These are phyloP conservation scores for Aleiodes alternator DNA, from an alignment of 2,888 invertebrate genomes.

Conservation along the genomic window DNA sequence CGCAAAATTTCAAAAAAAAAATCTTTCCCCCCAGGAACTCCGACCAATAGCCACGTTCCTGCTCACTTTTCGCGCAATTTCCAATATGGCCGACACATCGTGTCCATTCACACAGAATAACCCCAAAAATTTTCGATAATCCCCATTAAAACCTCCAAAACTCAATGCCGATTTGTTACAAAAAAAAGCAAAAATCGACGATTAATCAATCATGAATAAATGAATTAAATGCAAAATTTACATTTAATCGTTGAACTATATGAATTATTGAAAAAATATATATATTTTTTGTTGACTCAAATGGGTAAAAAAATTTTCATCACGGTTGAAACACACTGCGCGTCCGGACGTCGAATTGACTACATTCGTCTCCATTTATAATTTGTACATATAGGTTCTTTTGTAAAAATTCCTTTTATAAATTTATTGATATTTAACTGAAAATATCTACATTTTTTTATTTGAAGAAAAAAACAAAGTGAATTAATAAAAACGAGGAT, in stretches of 20 bases:
- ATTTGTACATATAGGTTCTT: slow-evolving; percentile 18
- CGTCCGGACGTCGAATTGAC: slow-evolving; percentile 63
- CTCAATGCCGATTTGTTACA: slow-evolving; percentile 43
- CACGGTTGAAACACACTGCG: slow-evolving; percentile 63
- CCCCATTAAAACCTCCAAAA: not conserved
- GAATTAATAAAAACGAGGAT: slow-evolving; percentile 78
- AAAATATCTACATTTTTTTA: not conserved
- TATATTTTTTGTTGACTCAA: slow-evolving; percentile 38
- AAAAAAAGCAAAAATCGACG: slow-evolving; percentile 13
- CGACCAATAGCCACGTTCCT: not conserved
- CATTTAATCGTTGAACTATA: not conserved
- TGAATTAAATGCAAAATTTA: not conserved
- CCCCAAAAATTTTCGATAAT: slow-evolving; percentile 26
- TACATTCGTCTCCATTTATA: slow-evolving; percentile 11
- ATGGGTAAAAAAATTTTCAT: slow-evolving; percentile 56
- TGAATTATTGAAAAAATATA: slow-evolving; percentile 18
- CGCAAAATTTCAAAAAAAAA: no score
- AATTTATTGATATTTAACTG: not conserved
- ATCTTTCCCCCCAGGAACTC: no score
- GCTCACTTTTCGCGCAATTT: slow-evolving; percentile 41
- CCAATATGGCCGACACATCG: slow-evolving; percentile 49
- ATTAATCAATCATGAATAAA: slow-evolving; percentile 14
- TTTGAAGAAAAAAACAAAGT: not conserved
- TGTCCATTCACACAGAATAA: slow-evolving; percentile 37
- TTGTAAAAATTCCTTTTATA: no score